Base-by-base conservation (phyloP, 2,113 vertebrate species). In the Myiozetetes cayanensis region DNA sequence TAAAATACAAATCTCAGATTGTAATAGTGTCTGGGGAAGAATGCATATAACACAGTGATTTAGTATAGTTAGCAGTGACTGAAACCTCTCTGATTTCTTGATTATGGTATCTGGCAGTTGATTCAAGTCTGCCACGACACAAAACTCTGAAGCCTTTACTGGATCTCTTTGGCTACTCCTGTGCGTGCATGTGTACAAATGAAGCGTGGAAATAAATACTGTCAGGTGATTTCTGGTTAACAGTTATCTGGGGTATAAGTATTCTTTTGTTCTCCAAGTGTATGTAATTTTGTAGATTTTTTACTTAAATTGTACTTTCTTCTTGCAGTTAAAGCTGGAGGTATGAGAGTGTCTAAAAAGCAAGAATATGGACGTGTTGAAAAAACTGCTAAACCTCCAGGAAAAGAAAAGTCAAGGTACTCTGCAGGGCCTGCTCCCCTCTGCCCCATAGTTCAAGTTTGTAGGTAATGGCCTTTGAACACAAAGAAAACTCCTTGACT, bases 271-370 rank as follows among this genome's bases (percentile, higher is more conserved):
- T 44, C 12, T 55, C 12, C 49, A 49, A 71, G 14, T 56, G 31
- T 62, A 21, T 0, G 31, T 41, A 41, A 66, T 70, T 66, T 55
- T 91, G 47, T 75, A 49, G 35, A 11, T 56, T 23, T 35, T 61
- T 56, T 43, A 61, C 28, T 49, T n/a, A 15, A 70, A 15, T 49
- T 80, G 59, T 59, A 15, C 67, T 90, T 93, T 75, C 24, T 87
- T 94, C 31, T 94, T 88, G 80, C 72, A 99, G 99, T 99, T 87
- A 99, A 98, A 98, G 99, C 99, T 78, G 99, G 98, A 93, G 97
- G 98, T n/a, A 99, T 98, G 97, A 96, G 99, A 62, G 98, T 99
- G 78, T 96, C 98, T 72, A 99, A 99, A 97, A 99, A 98, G 87
- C 97, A 97, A 96, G 99, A 99, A 41, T 95, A 96, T n/a, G 94